phyloP scores from a whole-genome alignment of 1,140 invertebrate genomes.

The Liolophura sinensis region DNA sequence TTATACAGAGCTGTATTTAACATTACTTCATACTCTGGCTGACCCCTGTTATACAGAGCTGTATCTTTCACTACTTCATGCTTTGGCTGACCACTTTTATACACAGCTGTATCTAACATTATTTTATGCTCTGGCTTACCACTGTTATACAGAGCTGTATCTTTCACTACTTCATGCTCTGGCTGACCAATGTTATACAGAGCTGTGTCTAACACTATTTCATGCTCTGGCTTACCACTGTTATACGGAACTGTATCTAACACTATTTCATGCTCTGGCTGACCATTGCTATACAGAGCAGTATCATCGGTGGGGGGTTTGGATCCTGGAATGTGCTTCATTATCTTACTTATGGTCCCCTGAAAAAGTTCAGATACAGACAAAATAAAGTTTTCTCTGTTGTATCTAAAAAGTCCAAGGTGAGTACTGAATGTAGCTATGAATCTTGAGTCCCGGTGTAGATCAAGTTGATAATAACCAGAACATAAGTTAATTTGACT shows the following conservation, averaged over 20 bases:
- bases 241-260: too few relatives aligned
- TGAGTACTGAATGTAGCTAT: conserved; percentile 13
- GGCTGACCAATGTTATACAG: background rate
- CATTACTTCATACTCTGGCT: too few relatives aligned
- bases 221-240: background rate
- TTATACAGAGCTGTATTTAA: too few relatives aligned
- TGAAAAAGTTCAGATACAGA: conserved; percentile 14
- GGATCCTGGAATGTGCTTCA: too few relatives aligned
- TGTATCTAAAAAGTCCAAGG: conserved; percentile 3
- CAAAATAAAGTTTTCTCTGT: conserved; percentile 12
- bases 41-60: too few relatives aligned
- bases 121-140: too few relatives aligned
- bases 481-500: background rate
- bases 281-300: background rate
- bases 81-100: too few relatives aligned
- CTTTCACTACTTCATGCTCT: background rate
- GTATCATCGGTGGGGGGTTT: background rate
- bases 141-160: too few relatives aligned
- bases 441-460: background rate
- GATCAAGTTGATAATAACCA: background rate
- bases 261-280: background rate
- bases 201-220: too few relatives aligned
- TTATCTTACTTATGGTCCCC: background rate
- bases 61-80: too few relatives aligned
- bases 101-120: too few relatives aligned